These are phyloP conservation scores for Ephialtes manifestator DNA, from an alignment of 2,888 invertebrate genomes.

Conservation along the genomic window DNA sequence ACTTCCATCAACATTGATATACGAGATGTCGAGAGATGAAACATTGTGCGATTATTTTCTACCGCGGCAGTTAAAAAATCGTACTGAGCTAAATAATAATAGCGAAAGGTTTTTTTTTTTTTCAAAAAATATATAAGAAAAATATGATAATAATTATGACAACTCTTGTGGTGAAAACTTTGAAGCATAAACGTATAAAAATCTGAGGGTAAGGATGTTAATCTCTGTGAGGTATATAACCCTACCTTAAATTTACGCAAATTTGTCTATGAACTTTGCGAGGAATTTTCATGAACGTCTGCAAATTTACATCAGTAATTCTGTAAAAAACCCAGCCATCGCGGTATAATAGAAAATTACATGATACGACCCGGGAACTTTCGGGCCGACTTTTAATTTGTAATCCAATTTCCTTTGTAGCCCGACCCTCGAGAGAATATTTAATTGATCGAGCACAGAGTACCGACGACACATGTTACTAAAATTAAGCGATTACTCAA, in stretches of 20 bases:
- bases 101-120: too few relatives aligned
- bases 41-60: not conserved
- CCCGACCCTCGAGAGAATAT: not conserved
- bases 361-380: not conserved
- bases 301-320: slow-evolving; percentile 31
- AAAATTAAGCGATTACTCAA: slow-evolving; percentile 16
- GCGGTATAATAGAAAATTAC: slow-evolving; percentile 7
- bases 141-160: not conserved
- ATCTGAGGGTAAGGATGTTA: not conserved
- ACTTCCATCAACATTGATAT: not conserved
- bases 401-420: not conserved
- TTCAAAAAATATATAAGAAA: not conserved
- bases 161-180: not conserved
- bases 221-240: not conserved
- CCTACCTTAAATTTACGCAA: slow-evolving; percentile 14
- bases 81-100: too few relatives aligned
- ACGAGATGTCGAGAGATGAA: not conserved
- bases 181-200: not conserved
- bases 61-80: too few relatives aligned
- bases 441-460: not conserved
- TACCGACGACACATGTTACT: not conserved
- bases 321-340: slow-evolving; percentile 10
- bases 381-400: slow-evolving; percentile 6
- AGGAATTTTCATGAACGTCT: slow-evolving; percentile 8
- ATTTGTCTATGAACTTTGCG: not conserved